These are phyloP conservation scores for Diarsia rubi DNA, from an alignment of 2,888 invertebrate species.

Conservation along the genomic window DNA sequence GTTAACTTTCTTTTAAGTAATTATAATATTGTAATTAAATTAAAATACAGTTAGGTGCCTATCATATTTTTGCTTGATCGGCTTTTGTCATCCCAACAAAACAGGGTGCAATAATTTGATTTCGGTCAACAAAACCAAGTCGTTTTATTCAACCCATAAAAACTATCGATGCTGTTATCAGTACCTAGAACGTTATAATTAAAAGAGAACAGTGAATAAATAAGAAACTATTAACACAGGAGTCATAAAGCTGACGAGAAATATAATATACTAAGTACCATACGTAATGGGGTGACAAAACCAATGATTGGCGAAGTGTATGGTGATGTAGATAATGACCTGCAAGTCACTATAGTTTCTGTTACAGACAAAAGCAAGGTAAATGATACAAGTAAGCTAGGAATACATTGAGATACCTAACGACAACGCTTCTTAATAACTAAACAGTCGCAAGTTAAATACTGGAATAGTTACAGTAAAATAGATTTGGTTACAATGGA, in stretches of 20 bases:
- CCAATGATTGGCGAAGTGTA: slow-evolving; percentile 49
- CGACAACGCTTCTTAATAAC: slow-evolving; percentile 75
- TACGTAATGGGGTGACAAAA: slow-evolving; percentile 60
- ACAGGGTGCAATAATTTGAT: not conserved
- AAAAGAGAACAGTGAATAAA: slow-evolving; percentile 35
- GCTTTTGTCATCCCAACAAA: slow-evolving; percentile 62
- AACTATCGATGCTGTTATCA: slow-evolving; percentile 8
- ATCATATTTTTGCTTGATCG: slow-evolving; percentile 36
- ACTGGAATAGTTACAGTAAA: slow-evolving; percentile 74
- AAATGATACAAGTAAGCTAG: slow-evolving; percentile 71
- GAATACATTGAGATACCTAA: slow-evolving; percentile 74
- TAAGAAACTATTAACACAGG: slow-evolving; percentile 54
- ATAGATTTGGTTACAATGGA: slow-evolving; percentile 77
- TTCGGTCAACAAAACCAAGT: not conserved
- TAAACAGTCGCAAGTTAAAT: slow-evolving; percentile 82
- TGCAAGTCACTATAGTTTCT: slow-evolving; percentile 72
- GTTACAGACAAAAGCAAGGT: slow-evolving; percentile 64
- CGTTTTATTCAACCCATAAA: slow-evolving; percentile 22
- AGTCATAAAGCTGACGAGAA: slow-evolving; percentile 31
- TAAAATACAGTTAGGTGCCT: slow-evolving; percentile 50
- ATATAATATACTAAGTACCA: slow-evolving; percentile 15
- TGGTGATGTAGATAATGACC: slow-evolving; percentile 63
- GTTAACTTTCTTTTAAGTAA: slow-evolving; percentile 48
- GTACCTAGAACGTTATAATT: slow-evolving; percentile 23
- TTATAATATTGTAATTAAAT: slow-evolving; percentile 54